Conservation (phyloP, 2,888 invertebrate species). For the Pelosia muscerda region DNA sequence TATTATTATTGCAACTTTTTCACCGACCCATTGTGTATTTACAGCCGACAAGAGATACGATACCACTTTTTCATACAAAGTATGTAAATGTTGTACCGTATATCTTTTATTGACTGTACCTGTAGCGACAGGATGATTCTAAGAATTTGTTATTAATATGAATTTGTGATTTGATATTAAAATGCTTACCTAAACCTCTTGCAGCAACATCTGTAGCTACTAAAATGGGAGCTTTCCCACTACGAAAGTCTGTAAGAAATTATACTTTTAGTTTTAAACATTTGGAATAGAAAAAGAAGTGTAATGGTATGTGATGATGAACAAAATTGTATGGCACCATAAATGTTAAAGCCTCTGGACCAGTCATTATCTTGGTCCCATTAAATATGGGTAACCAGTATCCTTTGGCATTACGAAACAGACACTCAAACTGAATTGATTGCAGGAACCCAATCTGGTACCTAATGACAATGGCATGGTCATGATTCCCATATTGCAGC, state of each 20-base stretch:
- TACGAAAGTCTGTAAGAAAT: conserved; percentile 91
- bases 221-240: conserved; percentile 94
- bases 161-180: too few species aligned
- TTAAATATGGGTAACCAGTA: background rate
- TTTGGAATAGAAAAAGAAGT: conserved; percentile 25
- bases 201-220: conserved; percentile 98
- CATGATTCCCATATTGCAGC: background rate
- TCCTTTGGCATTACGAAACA: background rate
- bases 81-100: too few species aligned
- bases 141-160: background rate
- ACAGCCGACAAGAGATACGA: background rate
- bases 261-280: conserved; percentile 45
- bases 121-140: too few species aligned
- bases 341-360: background rate
- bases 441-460: background rate
- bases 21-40: background rate
- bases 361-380: background rate
- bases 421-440: background rate
- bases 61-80: too few species aligned
- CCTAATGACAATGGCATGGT: background rate
- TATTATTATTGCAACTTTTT: background rate
- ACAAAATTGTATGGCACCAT: background rate
- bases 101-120: too few species aligned
- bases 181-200: conserved; percentile 94
- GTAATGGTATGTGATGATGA: conserved; percentile 24